Conservation (phyloP, 64 coral and sea anemone species). For the Catalaphyllia jardinei region DNA sequence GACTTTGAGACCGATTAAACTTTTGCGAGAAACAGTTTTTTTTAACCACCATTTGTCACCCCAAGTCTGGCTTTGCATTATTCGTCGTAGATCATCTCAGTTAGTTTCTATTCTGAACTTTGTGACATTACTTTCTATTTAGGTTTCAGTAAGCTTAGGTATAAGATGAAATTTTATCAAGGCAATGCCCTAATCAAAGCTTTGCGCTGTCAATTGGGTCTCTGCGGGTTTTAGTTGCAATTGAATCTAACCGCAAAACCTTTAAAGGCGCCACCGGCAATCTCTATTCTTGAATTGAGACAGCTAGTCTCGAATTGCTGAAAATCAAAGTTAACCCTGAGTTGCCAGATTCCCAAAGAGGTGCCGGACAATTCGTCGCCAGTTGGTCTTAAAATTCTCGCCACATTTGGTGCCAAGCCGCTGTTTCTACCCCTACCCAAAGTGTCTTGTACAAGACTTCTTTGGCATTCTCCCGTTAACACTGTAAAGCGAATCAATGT, state of each 20-base stretch:
- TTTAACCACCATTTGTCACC: too few species aligned
- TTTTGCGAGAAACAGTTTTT: too few species aligned
- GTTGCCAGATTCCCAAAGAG: not conserved
- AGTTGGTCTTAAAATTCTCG: not conserved
- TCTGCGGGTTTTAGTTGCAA: not conserved
- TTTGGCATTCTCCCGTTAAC: slow-evolving; percentile 2
- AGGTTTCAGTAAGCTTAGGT: too few species aligned
- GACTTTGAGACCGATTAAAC: too few species aligned
- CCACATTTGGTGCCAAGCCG: not conserved
- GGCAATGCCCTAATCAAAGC: too few species aligned
- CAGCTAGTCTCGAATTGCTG: not conserved
- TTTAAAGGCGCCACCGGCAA: not conserved
- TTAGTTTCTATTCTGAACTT: too few species aligned
- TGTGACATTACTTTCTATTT: too few species aligned
- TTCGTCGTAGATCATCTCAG: too few species aligned
- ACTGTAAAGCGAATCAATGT: not conserved
- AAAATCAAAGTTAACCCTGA: not conserved
- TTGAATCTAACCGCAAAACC: not conserved
- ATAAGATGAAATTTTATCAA: too few species aligned
- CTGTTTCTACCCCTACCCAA: not conserved
- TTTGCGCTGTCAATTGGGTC: not conserved
- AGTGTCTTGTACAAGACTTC: not conserved
- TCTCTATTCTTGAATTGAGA: not conserved
- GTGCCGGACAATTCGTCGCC: not conserved
- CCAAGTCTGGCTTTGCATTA: too few species aligned